Percentiles rank a stretch among this genome's conserved stretches.
Evolutionary conservation across 92 coral and sea anemone species (phyloP).

Genomic region (Plumapathes pennacea): DNA sequence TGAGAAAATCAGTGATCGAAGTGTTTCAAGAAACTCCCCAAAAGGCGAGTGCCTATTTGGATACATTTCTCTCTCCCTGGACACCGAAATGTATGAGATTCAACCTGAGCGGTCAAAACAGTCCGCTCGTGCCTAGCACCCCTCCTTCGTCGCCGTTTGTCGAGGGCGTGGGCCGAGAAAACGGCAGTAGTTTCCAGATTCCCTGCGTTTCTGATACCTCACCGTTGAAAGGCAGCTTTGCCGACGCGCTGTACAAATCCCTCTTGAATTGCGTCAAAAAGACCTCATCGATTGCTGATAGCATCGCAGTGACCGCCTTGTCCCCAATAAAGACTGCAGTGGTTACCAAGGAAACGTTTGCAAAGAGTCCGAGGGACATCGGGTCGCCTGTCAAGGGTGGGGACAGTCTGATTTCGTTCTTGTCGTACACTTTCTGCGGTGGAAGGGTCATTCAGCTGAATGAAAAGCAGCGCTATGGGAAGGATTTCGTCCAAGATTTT

Average conservation of each 20-base stretch:
- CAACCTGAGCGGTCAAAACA: conserved; percentile 31
- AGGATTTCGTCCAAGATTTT: conserved; percentile 59
- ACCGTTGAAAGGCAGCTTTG: conserved; percentile 49
- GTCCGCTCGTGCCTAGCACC: conserved; percentile 70
- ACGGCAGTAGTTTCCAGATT: conserved; percentile 40
- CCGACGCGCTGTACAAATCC: conserved; percentile 71
- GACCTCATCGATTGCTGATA: conserved; percentile 72
- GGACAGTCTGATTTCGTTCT: conserved; percentile 33
- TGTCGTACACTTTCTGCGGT: conserved; percentile 20
- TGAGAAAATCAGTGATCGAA: conserved; percentile 66
- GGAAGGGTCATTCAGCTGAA: background rate
- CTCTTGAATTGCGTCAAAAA: conserved; percentile 63
- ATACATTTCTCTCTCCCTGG: conserved; percentile 45
- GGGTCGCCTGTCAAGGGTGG: conserved; percentile 63
- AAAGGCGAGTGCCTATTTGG: conserved; percentile 55
- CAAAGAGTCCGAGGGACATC: conserved; percentile 62
- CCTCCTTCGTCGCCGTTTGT: conserved; percentile 70
- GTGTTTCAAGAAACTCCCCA: conserved; percentile 62
- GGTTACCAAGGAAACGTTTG: conserved; percentile 58
- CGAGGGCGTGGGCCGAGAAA: conserved; percentile 38
- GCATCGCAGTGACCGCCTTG: conserved; percentile 68
- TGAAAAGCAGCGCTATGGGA: conserved; percentile 2
- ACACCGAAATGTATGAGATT: conserved; percentile 64
- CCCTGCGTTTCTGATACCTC: conserved; percentile 5
- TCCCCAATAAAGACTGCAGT: conserved; percentile 49